Conservation (phyloP, 1,140 invertebrate species). For the Diorhabda sublineata region DNA sequence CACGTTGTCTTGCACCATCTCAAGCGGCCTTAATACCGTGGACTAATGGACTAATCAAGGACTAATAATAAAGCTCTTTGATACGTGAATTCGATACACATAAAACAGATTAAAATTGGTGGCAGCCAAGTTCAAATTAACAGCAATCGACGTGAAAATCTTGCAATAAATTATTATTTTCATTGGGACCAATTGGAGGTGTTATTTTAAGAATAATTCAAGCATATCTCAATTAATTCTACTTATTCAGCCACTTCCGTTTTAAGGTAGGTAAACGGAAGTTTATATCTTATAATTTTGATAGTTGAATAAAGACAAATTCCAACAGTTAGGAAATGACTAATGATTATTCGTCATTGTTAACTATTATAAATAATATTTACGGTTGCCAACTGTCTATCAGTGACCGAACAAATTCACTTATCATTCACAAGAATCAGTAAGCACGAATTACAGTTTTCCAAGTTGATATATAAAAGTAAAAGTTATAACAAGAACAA, state of each 20-base stretch:
- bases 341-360: not conserved
- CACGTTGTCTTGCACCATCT: too few relatives aligned
- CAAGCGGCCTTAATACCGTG: too few relatives aligned
- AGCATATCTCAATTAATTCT: not conserved
- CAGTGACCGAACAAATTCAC: not conserved
- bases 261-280: not conserved
- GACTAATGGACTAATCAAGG: too few relatives aligned
- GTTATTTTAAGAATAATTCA: not conserved
- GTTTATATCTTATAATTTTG: not conserved
- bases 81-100: not conserved
- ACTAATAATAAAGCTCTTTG: too few relatives aligned
- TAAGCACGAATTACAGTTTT: too few relatives aligned
- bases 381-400: not conserved
- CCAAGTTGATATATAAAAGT: too few relatives aligned
- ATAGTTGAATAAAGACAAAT: not conserved
- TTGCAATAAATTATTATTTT: too few relatives aligned
- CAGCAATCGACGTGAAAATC: not conserved
- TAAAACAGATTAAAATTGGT: not conserved
- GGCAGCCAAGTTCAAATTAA: not conserved
- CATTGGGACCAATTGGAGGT: too few relatives aligned
- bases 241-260: not conserved
- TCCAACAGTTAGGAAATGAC: slow-evolving; percentile 1
- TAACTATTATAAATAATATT: not conserved
- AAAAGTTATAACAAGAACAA: too few relatives aligned
- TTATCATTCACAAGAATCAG: too few relatives aligned